Percentiles rank a stretch among this genome's conserved stretches.
These are phyloP conservation scores for Neodontobutis hainanensis DNA, from an alignment of 2,113 vertebrate species.

Conservation along the genomic window DNA sequence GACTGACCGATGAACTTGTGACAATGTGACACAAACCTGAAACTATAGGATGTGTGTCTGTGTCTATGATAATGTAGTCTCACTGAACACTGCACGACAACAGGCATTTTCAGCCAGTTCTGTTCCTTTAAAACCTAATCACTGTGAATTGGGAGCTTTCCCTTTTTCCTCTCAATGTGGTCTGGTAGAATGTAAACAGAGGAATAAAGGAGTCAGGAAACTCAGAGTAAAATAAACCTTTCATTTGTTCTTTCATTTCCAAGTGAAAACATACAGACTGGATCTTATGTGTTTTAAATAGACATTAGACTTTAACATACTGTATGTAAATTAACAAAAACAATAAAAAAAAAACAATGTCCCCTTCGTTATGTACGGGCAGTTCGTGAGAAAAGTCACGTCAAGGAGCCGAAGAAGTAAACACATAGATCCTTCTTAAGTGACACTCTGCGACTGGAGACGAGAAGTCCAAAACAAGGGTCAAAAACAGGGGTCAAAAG, in stretches of 20 bases:
- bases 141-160: background rate
- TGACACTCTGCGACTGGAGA: background rate
- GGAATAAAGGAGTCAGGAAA: constrained; percentile 3
- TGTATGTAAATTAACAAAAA: background rate
- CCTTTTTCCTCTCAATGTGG: constrained; percentile 25
- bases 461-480: background rate
- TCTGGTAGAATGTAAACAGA: constrained; percentile 54
- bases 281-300: background rate
- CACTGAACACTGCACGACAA: background rate
- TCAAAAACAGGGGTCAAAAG: background rate
- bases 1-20: background rate
- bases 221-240: constrained; percentile 20
- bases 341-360: too few relatives aligned
- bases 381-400: background rate
- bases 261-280: background rate
- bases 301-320: background rate
- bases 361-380: background rate
- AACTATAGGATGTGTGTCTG: background rate
- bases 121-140: constrained; percentile 28
- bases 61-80: background rate
- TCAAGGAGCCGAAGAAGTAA: background rate
- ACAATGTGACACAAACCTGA: background rate
- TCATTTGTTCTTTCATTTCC: background rate
- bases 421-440: background rate
- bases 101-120: background rate